Conservation (phyloP, 2,113 vertebrate species). For the Motacilla alba region DNA sequence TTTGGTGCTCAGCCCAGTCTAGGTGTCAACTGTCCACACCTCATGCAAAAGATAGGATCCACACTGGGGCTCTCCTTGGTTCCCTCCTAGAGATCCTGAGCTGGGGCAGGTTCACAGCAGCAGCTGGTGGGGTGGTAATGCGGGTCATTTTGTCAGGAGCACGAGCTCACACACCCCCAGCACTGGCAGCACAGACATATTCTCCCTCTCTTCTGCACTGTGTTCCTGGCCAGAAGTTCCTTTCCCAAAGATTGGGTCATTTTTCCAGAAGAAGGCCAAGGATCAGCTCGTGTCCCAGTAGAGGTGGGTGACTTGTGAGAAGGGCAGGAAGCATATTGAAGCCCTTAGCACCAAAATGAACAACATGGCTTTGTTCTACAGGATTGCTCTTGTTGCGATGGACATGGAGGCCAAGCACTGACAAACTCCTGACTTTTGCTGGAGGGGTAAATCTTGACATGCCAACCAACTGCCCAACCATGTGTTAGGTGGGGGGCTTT, state of each 20-base stretch:
- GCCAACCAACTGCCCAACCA: neutral
- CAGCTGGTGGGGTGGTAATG: neutral
- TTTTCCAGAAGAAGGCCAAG: neutral
- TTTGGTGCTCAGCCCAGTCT: neutral
- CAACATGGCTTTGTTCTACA: neutral
- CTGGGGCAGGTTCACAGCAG: neutral
- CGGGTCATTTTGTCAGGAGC: neutral
- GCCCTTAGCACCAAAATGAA: neutral
- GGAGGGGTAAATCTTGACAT: neutral
- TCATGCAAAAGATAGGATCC: neutral
- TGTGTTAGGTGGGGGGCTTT: accelerated
- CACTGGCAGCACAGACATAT: neutral
- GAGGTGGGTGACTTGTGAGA: neutral
- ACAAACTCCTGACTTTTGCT: neutral
- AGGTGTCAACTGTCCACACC: neutral
- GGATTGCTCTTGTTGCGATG: neutral
- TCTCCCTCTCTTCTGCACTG: neutral
- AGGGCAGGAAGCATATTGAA: neutral
- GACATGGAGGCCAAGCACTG: neutral
- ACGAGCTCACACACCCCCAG: neutral
- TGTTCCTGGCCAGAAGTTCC: neutral
- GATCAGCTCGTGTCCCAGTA: neutral
- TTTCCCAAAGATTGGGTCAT: neutral
- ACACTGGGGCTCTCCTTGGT: neutral
- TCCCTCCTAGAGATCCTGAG: neutral